phyloP scores from a whole-genome alignment of 2,113 vertebrate genomes.

The Lepus americanus region DNA sequence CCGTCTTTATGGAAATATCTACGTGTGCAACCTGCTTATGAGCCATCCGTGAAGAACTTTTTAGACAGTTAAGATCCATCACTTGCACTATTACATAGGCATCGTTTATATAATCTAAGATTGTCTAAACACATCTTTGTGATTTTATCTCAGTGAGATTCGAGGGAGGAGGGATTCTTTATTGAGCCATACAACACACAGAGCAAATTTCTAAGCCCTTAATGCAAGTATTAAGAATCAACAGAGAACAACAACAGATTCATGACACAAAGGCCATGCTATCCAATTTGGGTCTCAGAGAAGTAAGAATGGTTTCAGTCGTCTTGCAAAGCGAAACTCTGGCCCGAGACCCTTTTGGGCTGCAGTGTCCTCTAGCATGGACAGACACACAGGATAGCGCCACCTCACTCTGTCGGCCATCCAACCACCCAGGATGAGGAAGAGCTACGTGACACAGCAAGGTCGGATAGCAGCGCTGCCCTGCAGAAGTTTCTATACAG shows the following conservation, averaged over 20 bases:
- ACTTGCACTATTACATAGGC: background rate
- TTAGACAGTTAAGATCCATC: background rate
- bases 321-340: background rate
- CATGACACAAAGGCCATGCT: background rate
- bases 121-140: background rate
- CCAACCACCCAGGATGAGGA: background rate
- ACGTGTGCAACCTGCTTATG: background rate
- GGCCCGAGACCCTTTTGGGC: background rate
- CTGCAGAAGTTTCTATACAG: background rate
- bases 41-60: background rate
- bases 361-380: background rate
- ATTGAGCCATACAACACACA: background rate
- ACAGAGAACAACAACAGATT: background rate
- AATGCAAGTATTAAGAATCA: slow-evolving; percentile 41
- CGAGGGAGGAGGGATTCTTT: background rate
- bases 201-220: background rate
- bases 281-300: background rate
- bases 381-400: background rate
- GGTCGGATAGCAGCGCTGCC: background rate
- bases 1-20: slow-evolving; percentile 52
- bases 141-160: slow-evolving; percentile 20
- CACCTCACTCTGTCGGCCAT: background rate
- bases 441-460: background rate
- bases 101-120: background rate
- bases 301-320: background rate